Percentiles rank a stretch among this genome's conserved stretches.
phyloP scores from a whole-genome alignment of 2,797 vertebrate genomes.

The Hypotaenidia philippensis region DNA sequence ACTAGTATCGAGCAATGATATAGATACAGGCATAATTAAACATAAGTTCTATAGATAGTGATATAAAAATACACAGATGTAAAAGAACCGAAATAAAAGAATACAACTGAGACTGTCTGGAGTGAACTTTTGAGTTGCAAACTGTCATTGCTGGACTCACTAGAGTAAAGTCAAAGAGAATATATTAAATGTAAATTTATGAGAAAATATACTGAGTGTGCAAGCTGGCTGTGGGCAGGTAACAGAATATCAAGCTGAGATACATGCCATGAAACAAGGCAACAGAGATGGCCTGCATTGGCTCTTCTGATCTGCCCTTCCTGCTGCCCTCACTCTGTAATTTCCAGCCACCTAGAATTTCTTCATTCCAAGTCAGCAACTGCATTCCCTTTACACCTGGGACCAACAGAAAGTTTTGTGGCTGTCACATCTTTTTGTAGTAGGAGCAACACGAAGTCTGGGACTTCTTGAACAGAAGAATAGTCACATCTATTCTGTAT shows the following conservation, averaged over 20 bases:
- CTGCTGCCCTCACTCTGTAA: background rate
- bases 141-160: background rate
- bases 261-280: background rate
- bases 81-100: background rate
- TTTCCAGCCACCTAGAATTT: background rate
- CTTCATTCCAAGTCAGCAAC: background rate
- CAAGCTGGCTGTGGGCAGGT: background rate
- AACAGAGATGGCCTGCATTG: background rate
- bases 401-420: background rate
- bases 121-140: background rate
- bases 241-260: background rate
- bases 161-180: background rate
- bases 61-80: background rate
- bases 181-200: background rate
- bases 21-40: background rate
- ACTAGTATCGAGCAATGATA: background rate
- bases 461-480: background rate
- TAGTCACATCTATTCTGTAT: background rate
- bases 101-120: background rate
- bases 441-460: background rate
- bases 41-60: background rate
- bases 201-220: background rate
- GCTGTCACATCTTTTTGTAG: background rate
- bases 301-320: background rate
- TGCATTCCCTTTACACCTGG: background rate